These are phyloP conservation scores for Holothuria scabra DNA, from an alignment of 53 echinoderm and acorn worm species.

Conservation along the genomic window DNA sequence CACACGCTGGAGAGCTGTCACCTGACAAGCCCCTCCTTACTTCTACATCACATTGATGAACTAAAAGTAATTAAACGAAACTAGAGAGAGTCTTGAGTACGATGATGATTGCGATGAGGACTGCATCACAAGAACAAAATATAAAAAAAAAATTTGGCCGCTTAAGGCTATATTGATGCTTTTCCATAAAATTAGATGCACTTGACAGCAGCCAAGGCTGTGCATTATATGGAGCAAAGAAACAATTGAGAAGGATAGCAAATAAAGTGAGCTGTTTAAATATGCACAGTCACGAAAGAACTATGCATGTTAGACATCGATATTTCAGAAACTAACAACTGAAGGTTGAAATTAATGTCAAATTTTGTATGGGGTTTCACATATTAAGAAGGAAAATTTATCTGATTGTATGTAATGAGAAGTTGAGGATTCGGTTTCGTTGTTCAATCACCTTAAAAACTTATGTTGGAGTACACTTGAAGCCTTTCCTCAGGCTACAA, in stretches of 20 bases:
- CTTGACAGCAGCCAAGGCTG: conserved; percentile 49
- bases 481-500: too few relatives aligned
- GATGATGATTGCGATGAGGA: conserved; percentile 50
- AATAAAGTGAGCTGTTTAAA: conserved; percentile 50
- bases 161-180: conserved; percentile 56
- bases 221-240: conserved; percentile 36
- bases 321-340: conserved; percentile 46
- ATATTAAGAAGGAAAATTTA: conserved; percentile 44
- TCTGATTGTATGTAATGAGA: conserved; percentile 38
- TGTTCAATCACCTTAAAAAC: conserved; percentile 4
- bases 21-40: conserved; percentile 48
- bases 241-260: conserved; percentile 51
- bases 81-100: conserved; percentile 47
- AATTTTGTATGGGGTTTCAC: conserved; percentile 48
- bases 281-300: conserved; percentile 51
- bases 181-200: conserved; percentile 53
- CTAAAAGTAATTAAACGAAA: conserved; percentile 56
- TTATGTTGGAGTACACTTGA: background rate
- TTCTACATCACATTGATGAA: conserved; percentile 49
- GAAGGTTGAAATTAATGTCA: conserved; percentile 53
- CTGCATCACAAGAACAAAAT: conserved; percentile 54
- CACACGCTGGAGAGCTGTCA: conserved; percentile 41
- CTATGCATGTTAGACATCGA: conserved; percentile 47
- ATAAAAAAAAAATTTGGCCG: conserved; percentile 37
- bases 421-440: conserved; percentile 18